Conservation (phyloP, 1,140 invertebrate genomes). For the Prorops nasuta region DNA sequence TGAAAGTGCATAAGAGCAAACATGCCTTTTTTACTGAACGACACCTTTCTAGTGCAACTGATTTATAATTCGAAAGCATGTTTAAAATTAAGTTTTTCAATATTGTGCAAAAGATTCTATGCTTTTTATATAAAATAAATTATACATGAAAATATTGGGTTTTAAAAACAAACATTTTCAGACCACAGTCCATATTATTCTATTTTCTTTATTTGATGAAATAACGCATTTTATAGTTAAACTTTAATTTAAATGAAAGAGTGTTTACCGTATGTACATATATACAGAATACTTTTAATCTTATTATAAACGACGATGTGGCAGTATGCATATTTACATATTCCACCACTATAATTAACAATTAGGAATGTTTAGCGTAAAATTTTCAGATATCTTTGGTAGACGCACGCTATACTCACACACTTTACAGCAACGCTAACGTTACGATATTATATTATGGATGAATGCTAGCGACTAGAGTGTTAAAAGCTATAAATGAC, state of each 20-base stretch:
- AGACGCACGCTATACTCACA: slow-evolving; percentile 25
- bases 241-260: slow-evolving; percentile 24
- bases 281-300: slow-evolving; percentile 31
- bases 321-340: neutral
- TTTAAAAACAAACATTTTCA: no score
- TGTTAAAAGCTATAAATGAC: slow-evolving; percentile 31
- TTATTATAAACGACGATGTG: slow-evolving; percentile 17
- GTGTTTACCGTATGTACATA: slow-evolving; percentile 36
- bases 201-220: no score
- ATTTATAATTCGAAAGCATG: no score
- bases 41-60: slow-evolving; percentile 33
- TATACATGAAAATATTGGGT: no score
- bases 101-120: no score
- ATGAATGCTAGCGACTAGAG: slow-evolving; percentile 39
- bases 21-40: slow-evolving; percentile 44
- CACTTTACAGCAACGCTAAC: slow-evolving; percentile 22
- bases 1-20: slow-evolving; percentile 26
- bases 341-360: slow-evolving; percentile 22
- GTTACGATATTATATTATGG: slow-evolving; percentile 24
- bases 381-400: slow-evolving; percentile 28
- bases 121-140: no score
- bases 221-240: slow-evolving; percentile 11
- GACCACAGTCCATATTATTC: no score
- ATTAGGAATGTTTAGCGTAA: slow-evolving; percentile 38
- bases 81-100: no score